A percentile compares a stretch with the other conserved stretches of the same genome.
Evolutionary conservation across 1,140 invertebrate genomes (phyloP).

Genomic region (Amyelois transitella): DNA sequence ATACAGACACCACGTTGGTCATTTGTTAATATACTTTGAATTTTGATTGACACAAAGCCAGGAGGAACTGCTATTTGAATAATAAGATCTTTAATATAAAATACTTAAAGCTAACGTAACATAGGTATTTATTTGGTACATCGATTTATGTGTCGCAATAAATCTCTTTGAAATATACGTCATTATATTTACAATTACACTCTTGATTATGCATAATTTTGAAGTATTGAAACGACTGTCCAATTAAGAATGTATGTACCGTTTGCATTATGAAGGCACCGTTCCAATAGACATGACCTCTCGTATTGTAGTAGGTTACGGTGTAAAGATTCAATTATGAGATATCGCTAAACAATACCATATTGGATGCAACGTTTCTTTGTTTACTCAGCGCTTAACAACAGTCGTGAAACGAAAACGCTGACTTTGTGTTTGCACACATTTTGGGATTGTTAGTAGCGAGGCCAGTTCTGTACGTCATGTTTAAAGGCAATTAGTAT

Average conservation of each 20-base stretch:
- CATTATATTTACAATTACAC: background rate
- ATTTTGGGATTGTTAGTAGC: conserved; percentile 19
- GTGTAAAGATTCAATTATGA: conserved; percentile 58
- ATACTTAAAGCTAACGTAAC: no score
- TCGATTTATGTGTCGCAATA: no score
- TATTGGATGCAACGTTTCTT: conserved; percentile 44
- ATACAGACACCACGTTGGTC: no score
- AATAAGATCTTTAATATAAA: no score
- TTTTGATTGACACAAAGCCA: no score
- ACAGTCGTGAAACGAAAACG: conserved; percentile 39
- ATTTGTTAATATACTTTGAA: no score
- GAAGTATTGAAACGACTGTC: background rate
- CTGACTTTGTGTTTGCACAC: conserved; percentile 36
- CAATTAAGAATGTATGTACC: conserved; percentile 10
- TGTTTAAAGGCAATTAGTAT: background rate
- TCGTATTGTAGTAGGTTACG: conserved; percentile 27
- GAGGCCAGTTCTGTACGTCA: conserved; percentile 11
- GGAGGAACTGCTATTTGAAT: no score
- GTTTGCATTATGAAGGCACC: background rate
- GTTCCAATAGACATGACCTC: conserved; percentile 11
- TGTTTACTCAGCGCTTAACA: conserved; percentile 40
- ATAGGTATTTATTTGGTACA: no score
- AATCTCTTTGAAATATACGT: background rate
- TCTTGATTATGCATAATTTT: background rate
- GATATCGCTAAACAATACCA: conserved; percentile 55